Evolutionary conservation across 2,888 invertebrate genomes (phyloP), one percentile per base, ranked within the genome.

Genomic region (Eueremaeus valkanovi): DNA sequence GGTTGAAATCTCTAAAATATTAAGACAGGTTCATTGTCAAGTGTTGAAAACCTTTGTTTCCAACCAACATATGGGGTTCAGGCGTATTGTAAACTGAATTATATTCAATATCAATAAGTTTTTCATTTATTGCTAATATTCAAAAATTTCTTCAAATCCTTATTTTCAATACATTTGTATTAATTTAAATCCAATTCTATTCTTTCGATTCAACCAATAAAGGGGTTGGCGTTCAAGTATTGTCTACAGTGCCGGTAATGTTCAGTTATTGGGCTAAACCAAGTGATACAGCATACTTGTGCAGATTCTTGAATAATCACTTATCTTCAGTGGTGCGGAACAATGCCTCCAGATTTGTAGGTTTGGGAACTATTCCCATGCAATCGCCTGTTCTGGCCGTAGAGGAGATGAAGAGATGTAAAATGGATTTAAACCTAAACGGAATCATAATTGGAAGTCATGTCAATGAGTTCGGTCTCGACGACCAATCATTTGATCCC

Each of bases 181-280:
- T 36, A 13, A 31, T 21, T 21, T 68, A 6, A 31, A 68, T 33
- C 9, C 68, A 68, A 63, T 24, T 63, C 18, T n/a, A n/a, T n/a
- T n/a, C n/a, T n/a, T n/a, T 42, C 42, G 9, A 42, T 42, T n/a
- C n/a, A n/a, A n/a, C n/a, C n/a, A n/a, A n/a, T 61, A 21, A 76
- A 82, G 83, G 82, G 40, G 86, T 87, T 6, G 82, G 83, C 73
- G 84, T 86, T 0, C 87, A 87, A 80, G 86, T 84, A 8, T 80
- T 87, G 75, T 87, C 87, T 9, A 87, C 87, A 0, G 87, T 87
- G 0, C 87, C 87, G 8, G 87, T 87, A 45, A 87, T 87, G 86
- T 87, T 87, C 81, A 85, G 83, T 78, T 87, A 87, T 81, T 86
- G 86, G 86, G 87, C 87, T 0, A 85, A 86, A 80, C 83, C 86